Percentiles rank a stretch among this genome's conserved stretches.
Evolutionary conservation across 2,888 invertebrate species (phyloP).

Genomic region (Synanthedon myopaeformis): DNA sequence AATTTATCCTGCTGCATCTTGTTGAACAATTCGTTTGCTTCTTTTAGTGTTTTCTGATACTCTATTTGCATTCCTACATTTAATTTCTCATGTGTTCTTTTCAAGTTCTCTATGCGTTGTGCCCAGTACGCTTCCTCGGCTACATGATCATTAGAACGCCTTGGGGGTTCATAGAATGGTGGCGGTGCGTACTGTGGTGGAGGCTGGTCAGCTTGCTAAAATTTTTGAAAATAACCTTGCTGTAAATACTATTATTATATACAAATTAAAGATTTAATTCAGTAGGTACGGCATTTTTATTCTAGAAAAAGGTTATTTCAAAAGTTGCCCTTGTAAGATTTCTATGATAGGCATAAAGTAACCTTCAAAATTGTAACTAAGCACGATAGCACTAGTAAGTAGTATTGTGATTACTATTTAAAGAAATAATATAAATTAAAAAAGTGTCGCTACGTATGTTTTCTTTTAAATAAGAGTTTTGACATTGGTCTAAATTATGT

Average conservation of each 20-base stretch:
- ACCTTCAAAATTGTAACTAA: background rate
- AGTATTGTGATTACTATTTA: background rate
- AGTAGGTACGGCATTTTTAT: background rate
- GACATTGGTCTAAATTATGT: constrained; percentile 66
- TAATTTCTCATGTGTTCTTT: constrained; percentile 54
- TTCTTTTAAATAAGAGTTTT: constrained; percentile 17
- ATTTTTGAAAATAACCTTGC: constrained; percentile 4
- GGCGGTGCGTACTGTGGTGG: constrained; percentile 28
- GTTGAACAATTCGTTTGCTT: constrained; percentile 53
- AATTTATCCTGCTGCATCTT: constrained; percentile 41
- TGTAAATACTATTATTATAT: background rate
- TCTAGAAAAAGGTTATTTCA: background rate
- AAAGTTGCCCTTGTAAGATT: background rate
- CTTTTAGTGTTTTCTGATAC: constrained; percentile 55
- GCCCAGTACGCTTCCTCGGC: constrained; percentile 62
- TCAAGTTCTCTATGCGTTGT: constrained; percentile 50
- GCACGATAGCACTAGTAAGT: background rate
- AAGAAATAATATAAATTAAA: background rate
- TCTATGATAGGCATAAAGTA: background rate
- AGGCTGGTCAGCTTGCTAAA: constrained; percentile 45
- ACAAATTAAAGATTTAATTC: background rate
- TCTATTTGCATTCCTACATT: constrained; percentile 50
- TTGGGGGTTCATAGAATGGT: constrained; percentile 32
- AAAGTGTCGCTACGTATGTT: no score
- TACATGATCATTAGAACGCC: constrained; percentile 34